These are phyloP conservation scores for Drosophila fuyamai DNA, from an alignment of 1,140 invertebrate genomes.

Conservation along the genomic window DNA sequence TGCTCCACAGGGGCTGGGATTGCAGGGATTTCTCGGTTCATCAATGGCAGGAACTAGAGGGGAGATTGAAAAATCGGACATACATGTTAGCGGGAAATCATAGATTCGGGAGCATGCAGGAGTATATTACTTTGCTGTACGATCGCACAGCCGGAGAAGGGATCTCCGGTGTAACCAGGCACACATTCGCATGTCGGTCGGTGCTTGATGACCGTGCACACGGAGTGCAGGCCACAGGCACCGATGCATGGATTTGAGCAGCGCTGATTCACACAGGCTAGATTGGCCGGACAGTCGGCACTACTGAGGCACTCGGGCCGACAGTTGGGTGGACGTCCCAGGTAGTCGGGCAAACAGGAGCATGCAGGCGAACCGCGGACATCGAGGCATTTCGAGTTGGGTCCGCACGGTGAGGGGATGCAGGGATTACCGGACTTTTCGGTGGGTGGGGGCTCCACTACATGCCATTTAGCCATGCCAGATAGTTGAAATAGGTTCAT, in stretches of 20 bases:
- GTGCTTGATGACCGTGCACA: conserved; percentile 92
- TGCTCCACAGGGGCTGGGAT: conserved; percentile 92
- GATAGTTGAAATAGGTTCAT: conserved; percentile 52
- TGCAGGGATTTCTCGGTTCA: conserved; percentile 87
- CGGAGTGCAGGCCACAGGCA: conserved; percentile 90
- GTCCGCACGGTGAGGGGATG: conserved; percentile 90
- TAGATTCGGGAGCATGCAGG: not conserved
- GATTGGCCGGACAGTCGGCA: conserved; percentile 90
- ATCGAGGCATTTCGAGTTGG: conserved; percentile 91
- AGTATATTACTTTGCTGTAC: conserved; percentile 83
- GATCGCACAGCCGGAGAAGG: conserved; percentile 87
- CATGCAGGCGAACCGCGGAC: conserved; percentile 90
- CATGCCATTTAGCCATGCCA: conserved; percentile 52
- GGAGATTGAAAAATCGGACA: conserved; percentile 1
- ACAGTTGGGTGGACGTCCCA: conserved; percentile 92
- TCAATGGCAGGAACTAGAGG: conserved; percentile 81
- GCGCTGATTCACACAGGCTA: conserved; percentile 91
- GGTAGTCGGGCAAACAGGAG: conserved; percentile 90
- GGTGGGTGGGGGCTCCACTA: conserved; percentile 70
- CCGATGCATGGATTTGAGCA: conserved; percentile 93
- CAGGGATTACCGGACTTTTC: conserved; percentile 85
- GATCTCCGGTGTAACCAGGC: conserved; percentile 92
- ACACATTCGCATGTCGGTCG: conserved; percentile 90
- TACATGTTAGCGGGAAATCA: conserved; percentile 15
- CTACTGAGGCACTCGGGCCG: conserved; percentile 91